Evolutionary conservation across 2,797 vertebrate genomes (phyloP), one percentile per base, ranked within the genome.

Genomic region (Urocyon cinereoargenteus): DNA sequence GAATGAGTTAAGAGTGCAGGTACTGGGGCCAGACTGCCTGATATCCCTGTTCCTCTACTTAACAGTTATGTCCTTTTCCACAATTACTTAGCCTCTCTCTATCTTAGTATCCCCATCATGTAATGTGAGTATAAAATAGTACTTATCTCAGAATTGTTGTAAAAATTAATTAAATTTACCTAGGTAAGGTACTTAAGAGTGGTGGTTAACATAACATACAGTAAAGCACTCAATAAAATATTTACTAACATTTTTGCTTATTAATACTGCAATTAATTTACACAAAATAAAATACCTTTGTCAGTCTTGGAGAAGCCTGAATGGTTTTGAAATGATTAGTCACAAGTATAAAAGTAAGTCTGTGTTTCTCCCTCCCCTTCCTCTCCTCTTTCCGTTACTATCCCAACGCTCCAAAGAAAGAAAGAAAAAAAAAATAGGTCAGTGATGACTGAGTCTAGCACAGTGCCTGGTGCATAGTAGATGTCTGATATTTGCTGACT

Each of bases 91-190:
- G 66, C 22, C 18, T 95, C 34, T 84, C 49, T 66, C 36, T 64
- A 21, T 9, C 77, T 21, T 81, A 28, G n/a, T 34, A 62, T 62
- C 26, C 40, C 49, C n/a, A 70, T 53, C 88, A 53, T 77, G 3
- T 51, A 91, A 91, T 84, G 70, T 51, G 64, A 79, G 36, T 26
- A 36, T 61, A 86, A 70, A 85, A 40, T 0, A 78, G 61, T 45
- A 86, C 31, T 34, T 55, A 45, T 40, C 73, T 72, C 53, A 64
- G 62, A 87, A 9, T 3, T 79, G 34, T 12, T 86, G 12, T 81
- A 86, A 84, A 96, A 68, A 68, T 61, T 59, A 57, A 86, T 64
- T 31, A 57, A 51, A 82, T 57, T 95, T 95, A 86, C 11, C 86
- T 5, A 86, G 72, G n/a, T 78, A 94, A 94, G 70, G 79, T 16